Evolutionary conservation across 2,113 vertebrate species (phyloP), one percentile per base, ranked within the genome.

Genomic region (Gulo gulo): DNA sequence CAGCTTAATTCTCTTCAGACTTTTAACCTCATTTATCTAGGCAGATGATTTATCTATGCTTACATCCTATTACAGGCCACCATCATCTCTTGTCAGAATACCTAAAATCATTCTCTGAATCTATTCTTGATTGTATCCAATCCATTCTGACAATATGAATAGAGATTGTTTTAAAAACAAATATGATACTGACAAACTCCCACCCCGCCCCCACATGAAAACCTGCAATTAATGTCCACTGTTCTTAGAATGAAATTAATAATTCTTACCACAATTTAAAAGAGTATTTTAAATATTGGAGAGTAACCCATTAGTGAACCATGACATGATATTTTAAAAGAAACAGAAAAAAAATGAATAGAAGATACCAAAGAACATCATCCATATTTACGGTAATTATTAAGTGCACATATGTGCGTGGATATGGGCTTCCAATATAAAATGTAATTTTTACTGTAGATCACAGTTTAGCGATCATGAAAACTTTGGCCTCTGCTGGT

Each of bases 11-110:
- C 57, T 76, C 18, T 91, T 91, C 0, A 86, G 24, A 88, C 52
- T 23, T 86, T 96, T 87, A 45, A 42, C 39, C 7, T 93, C 24
- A 71, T 52, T 86, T 81, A 81, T 91, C 18, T 88, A 34, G 55
- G 67, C 15, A 67, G 12, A 42, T 31, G 8, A 67, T 47, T 42
- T 55, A 83, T 26, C 18, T 63, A 6, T 8, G 1, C 8, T 55
- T 92, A 88, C 39, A 39, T 80, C 11, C 6, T 82, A 7, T 87
- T 83, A 61, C 0, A 80, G 26, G 13, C 6, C 9, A 61, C 0
- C 9, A 18, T 85, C 36, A 45, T 24, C 10, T 74, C 21, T 81
- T 50, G 13, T 85, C 31, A 86, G 69, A 74, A 36, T 15, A 71
- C 23, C 23, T 81, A 23, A 82, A 78, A n/a, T 42, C 57, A 29